Base-by-base conservation (phyloP, 2,797 vertebrate species). In the Discoglossus pictus region DNA sequence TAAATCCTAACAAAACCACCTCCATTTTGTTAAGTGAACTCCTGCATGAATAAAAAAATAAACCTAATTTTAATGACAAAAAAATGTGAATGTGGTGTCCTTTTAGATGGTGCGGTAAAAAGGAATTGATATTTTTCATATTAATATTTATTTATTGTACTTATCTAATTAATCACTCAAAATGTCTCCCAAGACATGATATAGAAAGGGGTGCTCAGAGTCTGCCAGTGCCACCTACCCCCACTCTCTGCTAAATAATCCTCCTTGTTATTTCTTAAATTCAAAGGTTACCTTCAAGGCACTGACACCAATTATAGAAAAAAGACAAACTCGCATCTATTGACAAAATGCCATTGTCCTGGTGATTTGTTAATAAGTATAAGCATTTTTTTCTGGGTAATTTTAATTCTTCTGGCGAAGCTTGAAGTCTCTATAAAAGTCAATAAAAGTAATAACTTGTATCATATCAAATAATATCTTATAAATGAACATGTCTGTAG, bases 321-420 rank as follows among this genome's bases (percentile, higher is more conserved):
- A 40, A 60, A 48, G 59, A 35, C 11, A 23, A 20, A 18, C n/a
- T 53, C 39, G 27, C 15, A 53, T 36, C 36, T 61, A 68, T 68
- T 38, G 66, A 68, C 48, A 31, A 61, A 4, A 56, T 68, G 56
- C 48, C 56, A 54, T 11, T 17, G 12, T 43, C 48, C 48, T 31
- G 39, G 46, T 46, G 66, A 58, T 61, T 54, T 53, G 48, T 53
- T 68, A 68, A 53, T 68, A 68, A 46, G 27, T 46, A 18, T 53
- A 52, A 61, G 56, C n/a, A n/a, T 68, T 40, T 61, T 48, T 50
- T 23, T 68, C 56, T 68, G 24, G 31, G 20, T 61, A 27, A 40
- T 42, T 39, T 24, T 46, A 15, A 34, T 34, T 59, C 44, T 27
- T 4, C 3, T 27, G 24, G 35, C 13, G n/a, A 43, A 40, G 13